These are phyloP conservation scores for Prochilodus magdalenae DNA, from an alignment of 2,113 vertebrate species.

Conservation along the genomic window DNA sequence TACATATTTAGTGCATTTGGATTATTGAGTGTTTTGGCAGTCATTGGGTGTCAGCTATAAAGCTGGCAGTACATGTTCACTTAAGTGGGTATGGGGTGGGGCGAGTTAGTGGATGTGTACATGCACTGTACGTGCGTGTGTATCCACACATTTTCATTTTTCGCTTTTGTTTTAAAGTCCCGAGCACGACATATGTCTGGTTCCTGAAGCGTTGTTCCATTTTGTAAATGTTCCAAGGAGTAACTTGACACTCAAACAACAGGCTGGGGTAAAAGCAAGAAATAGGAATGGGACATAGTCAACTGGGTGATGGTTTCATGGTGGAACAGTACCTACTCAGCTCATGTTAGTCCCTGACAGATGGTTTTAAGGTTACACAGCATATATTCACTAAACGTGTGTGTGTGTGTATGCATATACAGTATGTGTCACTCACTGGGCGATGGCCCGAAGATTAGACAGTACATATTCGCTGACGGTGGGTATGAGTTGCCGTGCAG, in stretches of 20 bases:
- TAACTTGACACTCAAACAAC: no score
- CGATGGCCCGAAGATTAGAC: constrained; percentile 85
- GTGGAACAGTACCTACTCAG: no score
- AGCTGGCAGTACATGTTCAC: background rate
- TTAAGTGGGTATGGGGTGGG: background rate
- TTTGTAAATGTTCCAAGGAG: no score
- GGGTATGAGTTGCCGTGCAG: constrained; percentile 92
- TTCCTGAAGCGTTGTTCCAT: no score
- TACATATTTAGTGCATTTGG: no score
- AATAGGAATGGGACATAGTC: no score
- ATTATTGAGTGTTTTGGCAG: no score
- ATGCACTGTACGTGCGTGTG: background rate
- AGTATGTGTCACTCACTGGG: constrained; percentile 83
- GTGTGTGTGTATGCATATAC: constrained; percentile 3
- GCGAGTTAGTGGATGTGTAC: background rate
- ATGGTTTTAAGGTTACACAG: background rate
- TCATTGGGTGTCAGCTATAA: background rate
- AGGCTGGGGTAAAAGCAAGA: no score
- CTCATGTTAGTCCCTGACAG: background rate
- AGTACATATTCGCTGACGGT: constrained; percentile 91
- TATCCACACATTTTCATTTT: background rate
- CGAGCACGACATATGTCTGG: no score
- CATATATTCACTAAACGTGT: background rate
- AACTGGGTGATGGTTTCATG: no score
- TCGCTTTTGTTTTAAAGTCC: no score